Evolutionary conservation across 2,888 invertebrate genomes (phyloP), one percentile per base, ranked within the genome.

Genomic region (Tinea pellionella): DNA sequence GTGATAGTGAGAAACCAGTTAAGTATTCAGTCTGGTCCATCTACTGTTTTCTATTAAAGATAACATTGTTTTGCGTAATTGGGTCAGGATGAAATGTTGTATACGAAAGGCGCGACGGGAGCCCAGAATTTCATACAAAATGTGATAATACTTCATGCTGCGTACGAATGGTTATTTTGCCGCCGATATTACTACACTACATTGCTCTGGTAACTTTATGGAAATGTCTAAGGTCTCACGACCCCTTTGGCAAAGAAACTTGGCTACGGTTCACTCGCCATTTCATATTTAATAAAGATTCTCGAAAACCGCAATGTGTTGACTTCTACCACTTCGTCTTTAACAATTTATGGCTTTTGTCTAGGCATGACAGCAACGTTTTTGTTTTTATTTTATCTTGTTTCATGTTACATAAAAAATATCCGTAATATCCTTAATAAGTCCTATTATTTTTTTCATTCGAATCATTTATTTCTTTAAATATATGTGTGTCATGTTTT

Each of bases 221-320:
- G 76, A 78, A 81, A 82, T 80, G 72, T 67, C 70, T 24, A 24
- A 68, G 69, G 77, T 77, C 78, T 78, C 74, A 68, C 70, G 77
- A 78, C 78, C 80, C 74, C 78, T 77, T 83, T 83, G 80, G 78
- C 80, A 71, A 68, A 71, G 71, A 75, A 80, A 79, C 75, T 81
- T 78, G 74, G 77, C 78, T 73, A 65, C 69, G 68, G 67, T 73
- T 73, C 70, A 62, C 62, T 16, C 13, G 15, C 47, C 42, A 9
- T 43, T 51, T 62, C 59, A 57, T 57, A 32, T 57, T 59, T 59
- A 43, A 43, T 59, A 59, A 59, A 41, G 57, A 30, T 57, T 12
- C 43, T 60, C 59, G 59, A 60, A 62, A 58, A 61, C 41, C 60
- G 55, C 53, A 61, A 62, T 51, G 32, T 47, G 13, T 47, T 16